These are phyloP conservation scores for Carposina sasakii DNA, from an alignment of 1,140 invertebrate species.

Conservation along the genomic window DNA sequence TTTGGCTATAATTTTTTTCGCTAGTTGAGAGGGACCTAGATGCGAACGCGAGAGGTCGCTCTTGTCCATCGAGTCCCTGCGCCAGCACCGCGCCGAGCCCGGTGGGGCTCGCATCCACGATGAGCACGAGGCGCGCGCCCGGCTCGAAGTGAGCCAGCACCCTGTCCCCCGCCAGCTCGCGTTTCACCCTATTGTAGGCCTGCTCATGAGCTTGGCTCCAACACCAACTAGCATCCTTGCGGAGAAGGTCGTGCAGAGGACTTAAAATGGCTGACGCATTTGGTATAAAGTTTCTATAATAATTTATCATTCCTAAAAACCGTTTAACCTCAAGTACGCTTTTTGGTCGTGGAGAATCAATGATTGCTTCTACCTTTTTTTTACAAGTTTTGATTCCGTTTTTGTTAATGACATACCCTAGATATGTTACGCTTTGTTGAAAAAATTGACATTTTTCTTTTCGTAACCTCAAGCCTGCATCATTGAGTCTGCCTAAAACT, in stretches of 20 bases:
- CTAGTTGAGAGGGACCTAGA: neutral
- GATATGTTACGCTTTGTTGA: neutral
- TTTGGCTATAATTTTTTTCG: neutral
- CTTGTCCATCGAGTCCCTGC: neutral
- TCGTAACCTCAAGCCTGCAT: neutral
- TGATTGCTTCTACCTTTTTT: neutral
- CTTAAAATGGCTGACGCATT: conserved; percentile 23
- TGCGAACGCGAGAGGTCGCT: neutral
- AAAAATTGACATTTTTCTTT: neutral
- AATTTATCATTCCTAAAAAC: conserved; percentile 25
- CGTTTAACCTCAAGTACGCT: neutral
- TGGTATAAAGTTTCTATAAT: conserved; percentile 41
- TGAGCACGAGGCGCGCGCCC: neutral
- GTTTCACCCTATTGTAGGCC: neutral
- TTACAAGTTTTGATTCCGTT: neutral
- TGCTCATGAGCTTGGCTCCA: neutral
- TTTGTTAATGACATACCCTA: neutral
- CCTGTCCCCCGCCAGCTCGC: neutral
- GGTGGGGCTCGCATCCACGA: neutral
- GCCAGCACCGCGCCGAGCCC: conserved; percentile 2
- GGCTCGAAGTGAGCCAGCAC: neutral
- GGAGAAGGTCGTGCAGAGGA: neutral
- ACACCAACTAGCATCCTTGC: neutral
- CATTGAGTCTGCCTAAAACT: neutral
- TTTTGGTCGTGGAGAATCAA: neutral